Evolutionary conservation across 2,113 vertebrate species (phyloP), one percentile per base, ranked within the genome.

Genomic region (Edolisoma coerulescens): DNA sequence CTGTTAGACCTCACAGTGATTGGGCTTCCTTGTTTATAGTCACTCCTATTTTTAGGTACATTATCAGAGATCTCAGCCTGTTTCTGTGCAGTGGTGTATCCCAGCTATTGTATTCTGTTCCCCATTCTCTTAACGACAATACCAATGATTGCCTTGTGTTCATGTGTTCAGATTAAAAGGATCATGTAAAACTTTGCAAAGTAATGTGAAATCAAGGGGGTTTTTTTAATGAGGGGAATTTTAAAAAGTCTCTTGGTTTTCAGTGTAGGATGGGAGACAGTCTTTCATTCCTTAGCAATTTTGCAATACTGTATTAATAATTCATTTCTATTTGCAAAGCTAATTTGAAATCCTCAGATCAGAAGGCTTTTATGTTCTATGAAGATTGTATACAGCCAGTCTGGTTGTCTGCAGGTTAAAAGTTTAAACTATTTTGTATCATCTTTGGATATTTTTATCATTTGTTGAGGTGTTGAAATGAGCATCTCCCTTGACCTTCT

Each of bases 41-140:
- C 39, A 7, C 27, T 95, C 16, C 68, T 94, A 92, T 94, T 96
- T 96, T 95, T 96, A 93, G 90, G 26, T 84, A 20, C 12, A 5
- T 67, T 94, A 77, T 90, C 82, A 75, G 52, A 53, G 54, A 88
- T 88, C 79, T 90, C 63, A 61, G 52, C n/a, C 50, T 77, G 32
- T 47, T 87, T 83, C 61, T 93, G 37, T 54, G 63, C 68, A 74
- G 33, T 53, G 57, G 16, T 35, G 6, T 74, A 63, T 87, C 67
- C 44, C 33, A 87, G 37, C 76, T 92, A 95, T 92, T 95, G 83
- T 95, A 21, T 81, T 90, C 35, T 85, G 15, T 89, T 91, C 56
- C 75, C 32, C 52, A 7, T 94, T 77, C 50, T 74, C 27, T 77
- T 63, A 74, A 69, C 32, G 47, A 82, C n/a, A 85, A 56, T 77